Base-by-base conservation (phyloP, 1,140 invertebrate species). In the Camponotus vicinus region DNA sequence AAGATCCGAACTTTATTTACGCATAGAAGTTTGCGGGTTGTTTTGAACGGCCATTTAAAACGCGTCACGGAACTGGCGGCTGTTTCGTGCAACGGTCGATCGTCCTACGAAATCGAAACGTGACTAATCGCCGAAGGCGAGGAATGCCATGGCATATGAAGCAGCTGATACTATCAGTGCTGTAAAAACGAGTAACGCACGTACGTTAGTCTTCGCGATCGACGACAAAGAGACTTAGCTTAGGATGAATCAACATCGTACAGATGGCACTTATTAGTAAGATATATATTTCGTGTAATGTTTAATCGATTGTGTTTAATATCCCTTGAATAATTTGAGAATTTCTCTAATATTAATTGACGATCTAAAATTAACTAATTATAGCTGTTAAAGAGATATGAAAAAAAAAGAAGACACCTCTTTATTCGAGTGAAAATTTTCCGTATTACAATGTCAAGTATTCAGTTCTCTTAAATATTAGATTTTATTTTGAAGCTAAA, bases 91-190 rank as follows among this genome's bases (percentile, higher is more conserved):
- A 42, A 86, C 78, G 83, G 88, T 86, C 89, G 89, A 88, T 91
- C 76, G 83, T 86, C 69, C 73, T 83, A 63, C 49, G 86, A 90
- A 88, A 90, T 91, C 90, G 90, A 83, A 88, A 82, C 87, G 88
- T 91, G 89, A 90, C 89, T 90, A 90, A 90, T 90, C 86, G 76
- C 71, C 71, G 66, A 86, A 86, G 86, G 80, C 73, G 55, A 85
- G 27, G 63, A 85, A 82, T 64, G 67, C 70, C 40, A 69, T 75
- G 52, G 61, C 66, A 49, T 82, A 84, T 59, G 71, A 76, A 75
- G 73, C 73, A 79, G 73, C 73, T 85, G 71, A 85, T 79, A 64
- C 78, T 84, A 84, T 78, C 59, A 37, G 52, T 40, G 42, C 55
- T 73, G 55, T 75, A 70, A 83, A 80, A 83, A 83, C 88, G 67